Conservation (phyloP, 2,888 invertebrate genomes). For the Eristalinus aeneus region DNA sequence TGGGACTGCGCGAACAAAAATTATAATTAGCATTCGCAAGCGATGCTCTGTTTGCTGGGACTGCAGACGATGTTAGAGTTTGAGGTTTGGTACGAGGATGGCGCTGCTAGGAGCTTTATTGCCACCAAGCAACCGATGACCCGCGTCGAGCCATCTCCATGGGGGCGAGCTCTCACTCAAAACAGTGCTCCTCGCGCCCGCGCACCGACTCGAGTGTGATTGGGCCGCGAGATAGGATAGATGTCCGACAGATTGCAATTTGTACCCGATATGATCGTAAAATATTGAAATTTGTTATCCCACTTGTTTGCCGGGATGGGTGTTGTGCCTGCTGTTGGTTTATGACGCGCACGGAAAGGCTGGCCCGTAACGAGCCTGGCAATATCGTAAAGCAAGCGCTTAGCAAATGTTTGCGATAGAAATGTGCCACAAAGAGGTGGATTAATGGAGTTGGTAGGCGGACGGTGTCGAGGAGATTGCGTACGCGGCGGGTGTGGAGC, state of each 20-base stretch:
- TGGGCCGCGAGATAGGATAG: conserved; percentile 49
- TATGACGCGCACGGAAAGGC: conserved; percentile 37
- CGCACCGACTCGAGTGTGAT: conserved; percentile 30
- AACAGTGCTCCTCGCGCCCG: not conserved
- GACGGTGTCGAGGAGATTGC: conserved; percentile 51
- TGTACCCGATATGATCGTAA: conserved; percentile 69
- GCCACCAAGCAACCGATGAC: conserved; percentile 29
- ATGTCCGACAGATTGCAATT: conserved; percentile 64
- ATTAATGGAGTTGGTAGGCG: conserved; percentile 65
- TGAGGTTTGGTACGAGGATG: not conserved
- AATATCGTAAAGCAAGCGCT: conserved; percentile 70
- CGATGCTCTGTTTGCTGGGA: conserved; percentile 34
- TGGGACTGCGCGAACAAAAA: conserved; percentile 35
- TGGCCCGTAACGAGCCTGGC: conserved; percentile 62
- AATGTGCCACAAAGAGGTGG: conserved; percentile 70
- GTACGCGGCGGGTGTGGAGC: conserved; percentile 8
- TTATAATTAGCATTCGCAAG: conserved; percentile 63
- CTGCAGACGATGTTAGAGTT: conserved; percentile 13
- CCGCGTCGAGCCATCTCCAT: conserved; percentile 22
- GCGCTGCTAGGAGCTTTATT: conserved; percentile 47
- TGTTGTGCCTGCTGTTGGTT: conserved; percentile 33
- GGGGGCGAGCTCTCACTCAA: conserved; percentile 43
- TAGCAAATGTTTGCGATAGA: conserved; percentile 70
- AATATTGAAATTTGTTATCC: conserved; percentile 68
- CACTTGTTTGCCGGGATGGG: conserved; percentile 30